A percentile compares a stretch with the other conserved stretches of the same genome.
These are phyloP conservation scores for Larimichthys polyactis DNA, from an alignment of 2,113 vertebrate genomes.

Conservation along the genomic window DNA sequence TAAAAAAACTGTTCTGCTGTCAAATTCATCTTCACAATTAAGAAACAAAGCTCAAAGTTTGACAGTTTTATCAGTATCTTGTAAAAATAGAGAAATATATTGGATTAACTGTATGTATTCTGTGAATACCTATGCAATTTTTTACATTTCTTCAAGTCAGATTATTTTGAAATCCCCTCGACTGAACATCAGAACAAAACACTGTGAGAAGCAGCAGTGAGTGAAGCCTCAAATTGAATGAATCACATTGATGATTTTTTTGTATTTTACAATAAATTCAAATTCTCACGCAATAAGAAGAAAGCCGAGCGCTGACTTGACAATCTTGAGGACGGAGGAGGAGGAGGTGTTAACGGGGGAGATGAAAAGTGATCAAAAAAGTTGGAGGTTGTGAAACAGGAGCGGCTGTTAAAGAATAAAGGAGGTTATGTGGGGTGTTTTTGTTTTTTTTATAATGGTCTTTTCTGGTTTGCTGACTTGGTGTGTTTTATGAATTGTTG, in stretches of 20 bases:
- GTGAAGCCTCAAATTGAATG: slow-evolving; percentile 30
- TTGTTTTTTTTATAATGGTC: slow-evolving; percentile 35
- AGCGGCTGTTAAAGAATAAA: slow-evolving; percentile 26
- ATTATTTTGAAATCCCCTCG: slow-evolving; percentile 14
- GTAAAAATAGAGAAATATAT: slow-evolving; percentile 23
- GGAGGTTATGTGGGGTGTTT: slow-evolving; percentile 42
- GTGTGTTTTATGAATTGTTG: slow-evolving; percentile 67
- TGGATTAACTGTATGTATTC: slow-evolving; percentile 72
- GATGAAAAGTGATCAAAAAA: slow-evolving; percentile 46
- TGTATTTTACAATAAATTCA: slow-evolving; percentile 29
- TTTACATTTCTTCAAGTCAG: slow-evolving; percentile 43
- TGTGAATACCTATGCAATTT: slow-evolving; percentile 79
- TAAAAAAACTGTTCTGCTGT: not conserved
- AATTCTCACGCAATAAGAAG: slow-evolving; percentile 52
- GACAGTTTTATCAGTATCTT: slow-evolving; percentile 16
- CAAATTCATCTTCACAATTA: not conserved
- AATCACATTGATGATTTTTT: slow-evolving; percentile 35
- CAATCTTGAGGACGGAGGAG: slow-evolving; percentile 45
- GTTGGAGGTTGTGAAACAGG: slow-evolving; percentile 37
- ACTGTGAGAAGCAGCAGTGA: slow-evolving; percentile 79
- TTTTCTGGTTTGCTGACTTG: slow-evolving; percentile 69
- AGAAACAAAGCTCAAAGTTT: not conserved
- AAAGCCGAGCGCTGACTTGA: slow-evolving; percentile 63
- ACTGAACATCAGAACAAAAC: slow-evolving; percentile 84
- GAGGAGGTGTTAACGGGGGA: slow-evolving; percentile 51